A percentile compares a stretch with the other conserved stretches of the same genome.
phyloP scores from a whole-genome alignment of 2,888 invertebrate genomes.

The Onchidella celtica region DNA sequence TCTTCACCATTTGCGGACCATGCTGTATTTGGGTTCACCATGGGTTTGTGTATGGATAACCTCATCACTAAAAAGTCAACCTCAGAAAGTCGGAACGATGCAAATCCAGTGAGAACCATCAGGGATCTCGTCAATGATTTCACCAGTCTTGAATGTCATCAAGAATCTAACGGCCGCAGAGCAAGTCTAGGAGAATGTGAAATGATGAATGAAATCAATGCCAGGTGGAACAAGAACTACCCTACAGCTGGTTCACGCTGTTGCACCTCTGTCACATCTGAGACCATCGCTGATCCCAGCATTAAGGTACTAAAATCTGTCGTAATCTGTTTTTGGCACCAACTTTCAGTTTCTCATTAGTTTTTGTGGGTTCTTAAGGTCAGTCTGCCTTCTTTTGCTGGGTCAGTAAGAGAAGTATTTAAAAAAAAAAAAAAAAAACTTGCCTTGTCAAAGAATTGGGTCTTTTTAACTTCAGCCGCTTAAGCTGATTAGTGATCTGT shows the following conservation, averaged over 20 bases:
- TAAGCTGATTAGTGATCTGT: no score
- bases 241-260: constrained; percentile 34
- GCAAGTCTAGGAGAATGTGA: background rate
- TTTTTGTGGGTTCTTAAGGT: no score
- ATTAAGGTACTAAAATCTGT: constrained; percentile 27
- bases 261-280: background rate
- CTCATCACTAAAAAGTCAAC: constrained; percentile 6
- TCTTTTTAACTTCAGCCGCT: no score
- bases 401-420: no score
- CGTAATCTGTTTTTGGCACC: background rate
- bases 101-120: background rate
- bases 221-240: constrained; percentile 32
- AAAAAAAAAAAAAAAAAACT: no score
- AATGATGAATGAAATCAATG: constrained; percentile 20
- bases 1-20: background rate
- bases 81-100: background rate
- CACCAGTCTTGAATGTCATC: background rate
- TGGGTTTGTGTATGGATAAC: background rate
- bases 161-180: background rate
- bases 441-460: no score
- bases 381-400: no score
- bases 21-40: background rate
- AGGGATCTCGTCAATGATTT: no score
- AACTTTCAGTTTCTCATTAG: no score
- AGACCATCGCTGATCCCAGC: constrained; percentile 1